phyloP scores from a whole-genome alignment of 2,888 invertebrate genomes.

The Nomada ruficornis region DNA sequence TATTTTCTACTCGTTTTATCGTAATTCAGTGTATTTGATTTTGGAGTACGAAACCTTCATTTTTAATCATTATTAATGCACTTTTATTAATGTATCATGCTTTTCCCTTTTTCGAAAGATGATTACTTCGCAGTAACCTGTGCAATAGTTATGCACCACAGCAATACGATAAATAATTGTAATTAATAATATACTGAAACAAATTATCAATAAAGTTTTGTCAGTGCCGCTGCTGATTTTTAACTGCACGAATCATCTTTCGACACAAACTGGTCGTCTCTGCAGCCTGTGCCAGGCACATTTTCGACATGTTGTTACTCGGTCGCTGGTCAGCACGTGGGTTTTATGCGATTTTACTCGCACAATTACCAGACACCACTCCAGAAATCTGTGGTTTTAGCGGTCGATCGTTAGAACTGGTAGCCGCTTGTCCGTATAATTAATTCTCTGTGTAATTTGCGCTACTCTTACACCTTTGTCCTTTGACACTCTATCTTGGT shows the following conservation, averaged over 20 bases:
- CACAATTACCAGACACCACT: constrained; percentile 73
- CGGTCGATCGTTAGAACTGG: constrained; percentile 73
- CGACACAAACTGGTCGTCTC: constrained; percentile 51
- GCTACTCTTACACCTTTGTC: constrained; percentile 3
- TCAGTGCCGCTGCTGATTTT: neutral
- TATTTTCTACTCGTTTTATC: too few species aligned
- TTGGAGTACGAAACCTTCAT: too few species aligned
- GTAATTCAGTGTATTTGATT: too few species aligned
- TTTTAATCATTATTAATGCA: too few species aligned
- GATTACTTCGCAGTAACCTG: neutral
- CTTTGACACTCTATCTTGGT: neutral
- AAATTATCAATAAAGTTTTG: neutral
- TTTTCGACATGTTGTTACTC: constrained; percentile 55
- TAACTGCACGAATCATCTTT: constrained; percentile 22
- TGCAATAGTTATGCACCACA: neutral
- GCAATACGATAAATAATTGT: neutral
- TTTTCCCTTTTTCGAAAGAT: neutral
- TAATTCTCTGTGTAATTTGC: constrained; percentile 64
- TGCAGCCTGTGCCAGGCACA: constrained; percentile 49
- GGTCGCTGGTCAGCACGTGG: constrained; percentile 43
- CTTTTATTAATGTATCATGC: too few species aligned
- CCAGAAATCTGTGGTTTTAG: constrained; percentile 74
- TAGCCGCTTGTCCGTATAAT: constrained; percentile 73
- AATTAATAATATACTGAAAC: neutral
- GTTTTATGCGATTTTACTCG: constrained; percentile 74